Evolutionary conservation across 2,113 vertebrate genomes (phyloP), one percentile per base, ranked within the genome.

Genomic region (Aegypius monachus): DNA sequence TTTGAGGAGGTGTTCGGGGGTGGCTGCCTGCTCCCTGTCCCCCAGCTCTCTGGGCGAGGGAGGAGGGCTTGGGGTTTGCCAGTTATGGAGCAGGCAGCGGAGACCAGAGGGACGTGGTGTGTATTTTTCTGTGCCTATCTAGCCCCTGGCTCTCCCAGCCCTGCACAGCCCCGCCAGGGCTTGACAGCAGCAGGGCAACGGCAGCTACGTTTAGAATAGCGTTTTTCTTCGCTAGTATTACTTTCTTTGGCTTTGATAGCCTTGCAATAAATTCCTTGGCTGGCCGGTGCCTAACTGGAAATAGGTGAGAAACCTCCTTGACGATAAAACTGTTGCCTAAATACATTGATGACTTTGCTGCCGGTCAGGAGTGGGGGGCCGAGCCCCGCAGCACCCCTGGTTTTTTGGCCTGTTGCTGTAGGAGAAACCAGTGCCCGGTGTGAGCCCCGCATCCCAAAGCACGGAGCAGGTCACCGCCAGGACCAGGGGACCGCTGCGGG

Each of bases 61-160:
- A 53, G 31, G 13, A 26, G 14, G 21, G 10, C 19, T 50, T 21
- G 7, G 59, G 2, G 7, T 66, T 79, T 79, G 21, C 62, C 31
- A 13, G 17, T 9, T 27, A 9, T 1, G 3, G 10, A 22, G 16
- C 11, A 11, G 40, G 27, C 50, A 50, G 56, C 2, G 59, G 75
- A 42, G 34, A 26, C 34, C 4, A 2, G 20, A 22, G 34, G 21
- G 15, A 56, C 12, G 10, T 0, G 9, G 14, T 2, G 11, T 10
- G 45, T 31, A 0, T 34, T 77, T 32, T 13, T 29, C 75, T 12
- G 14, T 26, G 31, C n/a, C n/a, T 31, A 3, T 7, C 31, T 10
- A 68, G 29, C 26, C 42, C 47, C n/a, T 34, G 29, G 25, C 25
- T 45, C 18, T 73, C 11, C 16, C 0, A 0, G 38, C 40, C 18